These are phyloP conservation scores for Geophilus truncorum DNA, from an alignment of 2,888 invertebrate genomes.

Conservation along the genomic window DNA sequence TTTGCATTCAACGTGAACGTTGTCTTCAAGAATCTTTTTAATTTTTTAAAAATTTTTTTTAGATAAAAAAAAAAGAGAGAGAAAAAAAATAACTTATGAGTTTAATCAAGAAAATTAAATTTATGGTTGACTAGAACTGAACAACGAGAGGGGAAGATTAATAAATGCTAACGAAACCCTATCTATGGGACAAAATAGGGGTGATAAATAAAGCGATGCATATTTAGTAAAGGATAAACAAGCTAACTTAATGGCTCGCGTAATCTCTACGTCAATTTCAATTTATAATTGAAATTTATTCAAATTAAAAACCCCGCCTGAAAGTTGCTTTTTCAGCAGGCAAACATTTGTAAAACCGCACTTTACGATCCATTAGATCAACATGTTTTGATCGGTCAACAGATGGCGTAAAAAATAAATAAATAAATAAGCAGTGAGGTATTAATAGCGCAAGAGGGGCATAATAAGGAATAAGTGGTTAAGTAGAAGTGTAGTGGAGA, in stretches of 20 bases:
- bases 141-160: background rate
- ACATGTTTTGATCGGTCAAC: background rate
- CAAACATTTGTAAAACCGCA: background rate
- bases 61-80: background rate
- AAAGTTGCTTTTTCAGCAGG: background rate
- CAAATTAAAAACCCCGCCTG: slow-evolving; percentile 17
- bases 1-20: slow-evolving; percentile 50
- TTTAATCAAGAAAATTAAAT: background rate
- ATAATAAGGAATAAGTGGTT: too few relatives aligned
- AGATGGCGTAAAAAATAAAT: too few relatives aligned
- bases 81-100: slow-evolving; percentile 14
- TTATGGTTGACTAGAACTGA: background rate
- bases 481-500: too few relatives aligned
- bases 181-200: background rate
- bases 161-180: background rate
- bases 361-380: background rate
- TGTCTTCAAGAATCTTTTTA: slow-evolving; percentile 48
- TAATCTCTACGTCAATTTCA: background rate
- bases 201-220: slow-evolving; percentile 1
- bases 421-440: background rate
- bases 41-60: background rate
- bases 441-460: background rate
- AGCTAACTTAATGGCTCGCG: background rate
- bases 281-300: background rate
- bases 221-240: background rate